phyloP scores from a whole-genome alignment of 2,113 vertebrate species.

The Oncorhynchus tshawytscha region DNA sequence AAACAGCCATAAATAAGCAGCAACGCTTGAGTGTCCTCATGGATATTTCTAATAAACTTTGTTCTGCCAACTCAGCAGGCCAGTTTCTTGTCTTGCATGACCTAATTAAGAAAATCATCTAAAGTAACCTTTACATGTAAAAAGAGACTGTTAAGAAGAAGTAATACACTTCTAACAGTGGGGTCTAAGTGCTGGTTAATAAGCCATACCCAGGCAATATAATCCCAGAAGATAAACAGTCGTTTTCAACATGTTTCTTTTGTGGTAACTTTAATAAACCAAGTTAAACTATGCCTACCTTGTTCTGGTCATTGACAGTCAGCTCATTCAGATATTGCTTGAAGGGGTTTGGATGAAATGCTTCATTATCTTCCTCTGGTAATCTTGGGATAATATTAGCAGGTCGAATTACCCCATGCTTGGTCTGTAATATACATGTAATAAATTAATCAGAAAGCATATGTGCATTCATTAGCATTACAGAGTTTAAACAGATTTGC shows the following conservation, averaged over 20 bases:
- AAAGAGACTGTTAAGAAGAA: not conserved
- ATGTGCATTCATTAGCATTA: not conserved
- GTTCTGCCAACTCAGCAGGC: too few species aligned
- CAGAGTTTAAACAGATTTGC: not conserved
- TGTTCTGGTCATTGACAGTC: constrained; percentile 56
- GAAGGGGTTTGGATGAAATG: constrained; percentile 77
- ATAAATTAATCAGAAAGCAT: too few species aligned
- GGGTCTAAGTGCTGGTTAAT: too few species aligned
- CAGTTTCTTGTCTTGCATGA: too few species aligned
- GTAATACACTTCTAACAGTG: too few species aligned
- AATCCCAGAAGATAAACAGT: too few species aligned
- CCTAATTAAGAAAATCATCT: not conserved
- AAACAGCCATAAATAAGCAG: too few species aligned
- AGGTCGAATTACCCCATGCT: constrained; percentile 86
- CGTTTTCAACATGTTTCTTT: too few species aligned
- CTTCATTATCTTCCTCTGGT: constrained; percentile 64
- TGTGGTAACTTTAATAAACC: too few species aligned
- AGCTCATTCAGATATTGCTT: constrained; percentile 73
- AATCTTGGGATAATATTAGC: constrained; percentile 74
- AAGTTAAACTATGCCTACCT: constrained; percentile 65
- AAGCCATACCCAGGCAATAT: too few species aligned
- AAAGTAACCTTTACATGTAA: not conserved
- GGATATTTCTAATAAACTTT: too few species aligned
- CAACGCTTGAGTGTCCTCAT: too few species aligned
- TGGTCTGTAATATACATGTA: constrained; percentile 72